phyloP scores from a whole-genome alignment of 2,888 invertebrate species.

The Xestia rhomboidea region DNA sequence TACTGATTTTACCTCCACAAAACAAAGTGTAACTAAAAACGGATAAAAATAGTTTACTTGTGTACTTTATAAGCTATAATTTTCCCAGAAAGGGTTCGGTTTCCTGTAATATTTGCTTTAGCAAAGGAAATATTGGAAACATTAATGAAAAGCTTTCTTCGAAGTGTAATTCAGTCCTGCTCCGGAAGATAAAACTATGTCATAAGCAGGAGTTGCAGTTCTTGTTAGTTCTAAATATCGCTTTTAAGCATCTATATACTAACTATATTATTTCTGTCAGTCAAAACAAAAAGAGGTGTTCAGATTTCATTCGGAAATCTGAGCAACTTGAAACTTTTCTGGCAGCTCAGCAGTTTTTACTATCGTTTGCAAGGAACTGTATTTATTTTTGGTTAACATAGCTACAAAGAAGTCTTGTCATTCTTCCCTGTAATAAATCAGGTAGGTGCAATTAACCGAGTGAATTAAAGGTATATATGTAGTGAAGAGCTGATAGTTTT shows the following conservation, averaged over 20 bases:
- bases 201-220: conserved; percentile 16
- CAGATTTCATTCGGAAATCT: conserved; percentile 64
- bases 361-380: conserved; percentile 79
- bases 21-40: background rate
- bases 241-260: background rate
- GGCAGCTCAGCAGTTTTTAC: conserved; percentile 80
- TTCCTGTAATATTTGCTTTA: background rate
- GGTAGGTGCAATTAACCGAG: conserved; percentile 18
- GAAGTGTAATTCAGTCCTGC: background rate
- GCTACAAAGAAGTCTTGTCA: conserved; percentile 36
- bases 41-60: background rate
- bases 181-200: conserved; percentile 10
- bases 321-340: conserved; percentile 80
- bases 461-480: background rate
- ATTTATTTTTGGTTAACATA: conserved; percentile 67
- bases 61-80: too few relatives aligned
- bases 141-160: background rate
- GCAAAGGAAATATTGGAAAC: background rate
- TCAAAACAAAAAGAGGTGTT: conserved; percentile 62
- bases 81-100: too few relatives aligned
- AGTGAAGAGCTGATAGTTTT: background rate
- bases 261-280: conserved; percentile 16
- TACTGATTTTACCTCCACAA: background rate
- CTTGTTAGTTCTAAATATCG: conserved; percentile 10
- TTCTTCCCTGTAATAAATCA: conserved; percentile 35